phyloP scores from a whole-genome alignment of 2,797 vertebrate genomes.

The Mareca penelope region DNA sequence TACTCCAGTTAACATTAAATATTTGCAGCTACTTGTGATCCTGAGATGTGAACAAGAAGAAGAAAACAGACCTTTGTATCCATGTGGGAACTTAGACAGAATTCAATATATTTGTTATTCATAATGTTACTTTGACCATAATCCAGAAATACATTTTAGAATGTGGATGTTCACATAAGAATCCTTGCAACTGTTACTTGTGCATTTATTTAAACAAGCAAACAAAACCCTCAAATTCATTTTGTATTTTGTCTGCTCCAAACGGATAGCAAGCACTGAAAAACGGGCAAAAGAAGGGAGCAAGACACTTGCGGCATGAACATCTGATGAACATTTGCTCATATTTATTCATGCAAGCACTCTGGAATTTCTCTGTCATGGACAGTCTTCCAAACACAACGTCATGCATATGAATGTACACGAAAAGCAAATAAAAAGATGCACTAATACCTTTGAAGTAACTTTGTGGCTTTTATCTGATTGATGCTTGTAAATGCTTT shows the following conservation, averaged over 20 bases:
- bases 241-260: background rate
- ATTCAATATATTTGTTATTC: background rate
- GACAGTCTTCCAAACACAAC: constrained; percentile 13
- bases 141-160: background rate
- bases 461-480: constrained; percentile 15
- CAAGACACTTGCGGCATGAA: background rate
- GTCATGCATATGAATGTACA: constrained; percentile 19
- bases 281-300: background rate
- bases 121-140: background rate
- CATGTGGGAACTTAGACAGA: background rate
- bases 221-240: background rate
- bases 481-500: background rate
- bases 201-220: background rate
- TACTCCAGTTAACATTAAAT: background rate
- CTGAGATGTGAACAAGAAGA: background rate
- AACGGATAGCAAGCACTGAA: background rate
- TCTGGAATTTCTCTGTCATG: constrained; percentile 15
- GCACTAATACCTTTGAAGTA: constrained; percentile 27
- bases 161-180: background rate
- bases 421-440: constrained; percentile 13
- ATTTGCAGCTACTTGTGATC: background rate
- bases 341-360: constrained; percentile 24
- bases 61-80: background rate
- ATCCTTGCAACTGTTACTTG: background rate
- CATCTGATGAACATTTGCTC: constrained; percentile 58